These are phyloP conservation scores for Cryptosula pallasiana DNA, from an alignment of 2,888 invertebrate genomes.

Conservation along the genomic window DNA sequence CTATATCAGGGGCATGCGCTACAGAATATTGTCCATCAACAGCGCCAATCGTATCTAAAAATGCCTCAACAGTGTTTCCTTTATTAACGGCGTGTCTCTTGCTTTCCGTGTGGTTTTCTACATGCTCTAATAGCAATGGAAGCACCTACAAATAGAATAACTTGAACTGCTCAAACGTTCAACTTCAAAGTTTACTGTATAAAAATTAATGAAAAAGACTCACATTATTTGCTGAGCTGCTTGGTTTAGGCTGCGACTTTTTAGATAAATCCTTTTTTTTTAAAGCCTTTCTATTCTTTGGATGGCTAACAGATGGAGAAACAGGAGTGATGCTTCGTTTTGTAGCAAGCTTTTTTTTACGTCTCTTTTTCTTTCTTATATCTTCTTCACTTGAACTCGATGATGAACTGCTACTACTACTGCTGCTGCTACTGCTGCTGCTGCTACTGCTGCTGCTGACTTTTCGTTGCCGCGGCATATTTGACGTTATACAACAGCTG, in stretches of 20 bases:
- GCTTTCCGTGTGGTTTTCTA: slow-evolving; percentile 8
- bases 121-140: slow-evolving; percentile 11
- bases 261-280: neutral
- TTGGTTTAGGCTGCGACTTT: neutral
- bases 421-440: slow-evolving; percentile 13
- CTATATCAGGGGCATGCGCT: slow-evolving; percentile 2
- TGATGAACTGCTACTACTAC: neutral
- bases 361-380: neutral
- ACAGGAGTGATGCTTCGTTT: neutral
- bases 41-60: slow-evolving; percentile 10
- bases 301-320: slow-evolving; percentile 15
- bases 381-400: neutral
- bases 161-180: too few relatives aligned
- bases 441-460: slow-evolving; percentile 8
- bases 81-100: slow-evolving; percentile 9
- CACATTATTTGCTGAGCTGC: too few relatives aligned
- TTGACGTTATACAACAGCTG: too few relatives aligned
- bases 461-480: neutral
- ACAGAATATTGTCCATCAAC: neutral
- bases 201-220: too few relatives aligned
- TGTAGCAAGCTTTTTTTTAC: neutral
- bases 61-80: slow-evolving; percentile 3
- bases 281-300: slow-evolving; percentile 3
- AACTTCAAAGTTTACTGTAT: too few relatives aligned
- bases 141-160: slow-evolving; percentile 20